Conservation (phyloP, 2,888 invertebrate genomes). For the Eristalis pertinax region DNA sequence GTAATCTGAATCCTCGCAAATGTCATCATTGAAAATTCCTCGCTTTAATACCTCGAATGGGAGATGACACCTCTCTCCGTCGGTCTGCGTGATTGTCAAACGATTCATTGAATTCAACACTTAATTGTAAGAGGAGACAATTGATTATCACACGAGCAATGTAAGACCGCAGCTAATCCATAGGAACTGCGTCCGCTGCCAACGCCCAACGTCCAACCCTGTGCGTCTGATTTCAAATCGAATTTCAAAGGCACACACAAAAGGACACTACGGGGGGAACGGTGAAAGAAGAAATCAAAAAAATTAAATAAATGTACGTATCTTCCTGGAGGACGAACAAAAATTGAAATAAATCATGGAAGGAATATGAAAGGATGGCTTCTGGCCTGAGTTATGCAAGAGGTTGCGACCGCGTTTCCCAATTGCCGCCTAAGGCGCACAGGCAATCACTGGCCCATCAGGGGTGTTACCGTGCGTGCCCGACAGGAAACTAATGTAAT, state of each 20-base stretch:
- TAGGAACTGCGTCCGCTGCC: background rate
- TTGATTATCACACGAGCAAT: slow-evolving; percentile 49
- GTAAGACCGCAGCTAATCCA: slow-evolving; percentile 68
- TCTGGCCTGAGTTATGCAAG: background rate
- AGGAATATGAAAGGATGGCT: slow-evolving; percentile 6
- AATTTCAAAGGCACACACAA: slow-evolving; percentile 42
- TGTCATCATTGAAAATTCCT: slow-evolving; percentile 40
- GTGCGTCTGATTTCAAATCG: slow-evolving; percentile 57
- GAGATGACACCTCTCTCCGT: slow-evolving; percentile 58
- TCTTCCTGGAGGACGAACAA: slow-evolving; percentile 30
- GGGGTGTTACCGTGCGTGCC: slow-evolving; percentile 61
- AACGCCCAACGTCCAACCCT: slow-evolving; percentile 22
- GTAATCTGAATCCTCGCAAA: slow-evolving; percentile 56
- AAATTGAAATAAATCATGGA: slow-evolving; percentile 35
- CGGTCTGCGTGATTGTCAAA: slow-evolving; percentile 21
- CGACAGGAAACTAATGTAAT: slow-evolving; percentile 68
- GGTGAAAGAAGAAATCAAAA: too few relatives aligned
- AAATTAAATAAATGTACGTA: slow-evolving; percentile 64
- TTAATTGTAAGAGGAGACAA: slow-evolving; percentile 68
- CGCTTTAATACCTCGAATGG: slow-evolving; percentile 49
- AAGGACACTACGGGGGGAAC: background rate
- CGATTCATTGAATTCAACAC: slow-evolving; percentile 58
- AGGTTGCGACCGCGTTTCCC: slow-evolving; percentile 57
- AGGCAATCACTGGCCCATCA: slow-evolving; percentile 68
- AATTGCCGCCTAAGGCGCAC: slow-evolving; percentile 61